A percentile compares a stretch with the other conserved stretches of the same genome.
Evolutionary conservation across 1,140 invertebrate species (phyloP).

Genomic region (Polypedilum pembai): DNA sequence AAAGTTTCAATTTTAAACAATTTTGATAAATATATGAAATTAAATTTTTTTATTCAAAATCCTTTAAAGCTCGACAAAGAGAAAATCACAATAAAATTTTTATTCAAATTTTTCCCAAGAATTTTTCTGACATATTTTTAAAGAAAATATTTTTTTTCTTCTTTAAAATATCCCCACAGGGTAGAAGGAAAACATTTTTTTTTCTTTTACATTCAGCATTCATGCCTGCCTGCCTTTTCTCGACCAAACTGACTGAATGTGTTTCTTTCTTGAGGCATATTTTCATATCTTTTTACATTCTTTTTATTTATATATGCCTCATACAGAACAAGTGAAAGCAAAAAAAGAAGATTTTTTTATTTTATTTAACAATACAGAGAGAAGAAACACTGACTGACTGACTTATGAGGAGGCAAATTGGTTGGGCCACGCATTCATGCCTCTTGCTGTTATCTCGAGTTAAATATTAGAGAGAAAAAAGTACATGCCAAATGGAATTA

Average conservation of each 20-base stretch:
- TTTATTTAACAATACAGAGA: constrained; percentile 10
- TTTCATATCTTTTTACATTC: not conserved
- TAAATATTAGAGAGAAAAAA: not conserved
- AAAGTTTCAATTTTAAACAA: too few species aligned
- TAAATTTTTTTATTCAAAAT: too few species aligned
- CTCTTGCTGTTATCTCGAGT: not conserved
- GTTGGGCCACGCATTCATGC: not conserved
- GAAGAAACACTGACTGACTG: not conserved
- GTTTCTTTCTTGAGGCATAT: not conserved
- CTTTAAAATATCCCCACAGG: not conserved
- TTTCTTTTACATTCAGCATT: not conserved
- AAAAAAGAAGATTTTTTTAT: not conserved
- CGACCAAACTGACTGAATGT: not conserved
- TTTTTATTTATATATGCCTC: not conserved
- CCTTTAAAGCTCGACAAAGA: too few species aligned
- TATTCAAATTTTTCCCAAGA: too few species aligned
- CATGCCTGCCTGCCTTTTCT: too few species aligned
- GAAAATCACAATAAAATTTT: too few species aligned
- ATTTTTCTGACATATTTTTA: too few species aligned
- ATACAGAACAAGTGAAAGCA: not conserved
- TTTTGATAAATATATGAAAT: too few species aligned
- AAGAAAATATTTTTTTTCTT: too few species aligned
- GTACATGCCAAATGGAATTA: not conserved
- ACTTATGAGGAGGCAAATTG: constrained; percentile 11
- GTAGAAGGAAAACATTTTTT: not conserved